phyloP scores from a whole-genome alignment of 1,140 invertebrate genomes.

The Ceratina japonica region DNA sequence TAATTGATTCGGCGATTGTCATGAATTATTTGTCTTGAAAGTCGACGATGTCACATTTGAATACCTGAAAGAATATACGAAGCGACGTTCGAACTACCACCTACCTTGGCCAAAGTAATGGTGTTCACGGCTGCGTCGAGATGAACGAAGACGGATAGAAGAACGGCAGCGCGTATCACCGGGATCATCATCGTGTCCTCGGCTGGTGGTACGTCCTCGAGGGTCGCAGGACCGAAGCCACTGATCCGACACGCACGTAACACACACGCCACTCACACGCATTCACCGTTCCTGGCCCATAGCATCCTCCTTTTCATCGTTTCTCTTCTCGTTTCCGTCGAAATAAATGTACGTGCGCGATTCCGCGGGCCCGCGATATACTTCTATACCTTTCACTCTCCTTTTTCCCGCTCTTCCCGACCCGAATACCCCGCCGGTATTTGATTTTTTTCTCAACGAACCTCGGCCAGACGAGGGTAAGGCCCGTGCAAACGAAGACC shows the following conservation, averaged over 20 bases:
- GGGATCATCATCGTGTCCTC: conserved; percentile 53
- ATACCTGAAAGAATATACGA: not conserved
- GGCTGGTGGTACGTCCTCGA: conserved; percentile 40
- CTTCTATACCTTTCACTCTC: too few species aligned
- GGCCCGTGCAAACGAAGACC: not conserved
- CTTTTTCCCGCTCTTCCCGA: not conserved
- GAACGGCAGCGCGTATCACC: conserved; percentile 45
- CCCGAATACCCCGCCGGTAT: not conserved
- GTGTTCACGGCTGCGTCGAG: conserved; percentile 40
- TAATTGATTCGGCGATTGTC: too few species aligned
- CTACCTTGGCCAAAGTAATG: conserved; percentile 57
- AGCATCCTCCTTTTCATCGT: conserved; percentile 42
- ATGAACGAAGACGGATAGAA: conserved; percentile 49
- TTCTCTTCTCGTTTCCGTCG: not conserved
- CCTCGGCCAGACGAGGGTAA: conserved; percentile 2
- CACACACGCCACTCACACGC: conserved; percentile 51
- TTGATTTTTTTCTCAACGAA: not conserved
- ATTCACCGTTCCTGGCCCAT: conserved; percentile 48
- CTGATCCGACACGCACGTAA: conserved; percentile 45
- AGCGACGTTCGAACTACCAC: not conserved
- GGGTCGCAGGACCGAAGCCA: conserved; percentile 46
- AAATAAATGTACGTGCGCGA: not conserved
- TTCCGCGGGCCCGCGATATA: not conserved
- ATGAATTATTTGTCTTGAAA: too few species aligned
- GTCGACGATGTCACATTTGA: too few species aligned